phyloP scores from a whole-genome alignment of 2,888 invertebrate species.

The Drosophila stalkeri region DNA sequence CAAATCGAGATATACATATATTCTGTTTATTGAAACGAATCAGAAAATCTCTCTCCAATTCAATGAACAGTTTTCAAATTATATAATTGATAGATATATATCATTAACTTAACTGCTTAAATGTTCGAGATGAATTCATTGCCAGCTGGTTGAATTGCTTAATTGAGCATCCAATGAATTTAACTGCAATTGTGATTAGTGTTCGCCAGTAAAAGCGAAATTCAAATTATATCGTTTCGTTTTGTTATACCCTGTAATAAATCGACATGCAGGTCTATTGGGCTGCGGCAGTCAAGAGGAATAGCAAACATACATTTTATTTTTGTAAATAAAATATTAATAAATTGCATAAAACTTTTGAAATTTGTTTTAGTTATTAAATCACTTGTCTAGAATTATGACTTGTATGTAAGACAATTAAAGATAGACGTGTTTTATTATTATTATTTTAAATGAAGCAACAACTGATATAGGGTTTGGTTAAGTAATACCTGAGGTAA shows the following conservation, averaged over 20 bases:
- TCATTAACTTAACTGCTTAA: slow-evolving; percentile 24
- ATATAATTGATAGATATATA: background rate
- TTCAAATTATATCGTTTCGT: slow-evolving; percentile 39
- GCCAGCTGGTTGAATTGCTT: slow-evolving; percentile 51
- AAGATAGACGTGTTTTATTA: too few species aligned
- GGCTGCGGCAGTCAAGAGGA: background rate
- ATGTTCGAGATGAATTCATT: slow-evolving; percentile 16
- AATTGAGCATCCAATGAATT: slow-evolving; percentile 52
- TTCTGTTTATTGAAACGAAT: background rate
- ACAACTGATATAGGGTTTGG: too few species aligned
- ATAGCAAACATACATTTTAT: too few species aligned
- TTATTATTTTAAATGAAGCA: too few species aligned
- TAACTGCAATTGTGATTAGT: slow-evolving; percentile 50
- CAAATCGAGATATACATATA: background rate
- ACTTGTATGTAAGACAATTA: too few species aligned
- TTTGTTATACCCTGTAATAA: slow-evolving; percentile 6
- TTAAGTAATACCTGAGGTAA: too few species aligned
- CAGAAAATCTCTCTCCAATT: background rate
- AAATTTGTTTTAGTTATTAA: too few species aligned
- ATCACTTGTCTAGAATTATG: too few species aligned
- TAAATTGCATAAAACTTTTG: too few species aligned
- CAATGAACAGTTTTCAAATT: background rate
- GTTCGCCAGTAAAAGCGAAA: slow-evolving; percentile 51
- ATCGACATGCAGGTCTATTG: too few species aligned
- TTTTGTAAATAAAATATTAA: too few species aligned